Evolutionary conservation across 2,113 vertebrate species (phyloP).

Genomic region (Chaetodon trifascialis): DNA sequence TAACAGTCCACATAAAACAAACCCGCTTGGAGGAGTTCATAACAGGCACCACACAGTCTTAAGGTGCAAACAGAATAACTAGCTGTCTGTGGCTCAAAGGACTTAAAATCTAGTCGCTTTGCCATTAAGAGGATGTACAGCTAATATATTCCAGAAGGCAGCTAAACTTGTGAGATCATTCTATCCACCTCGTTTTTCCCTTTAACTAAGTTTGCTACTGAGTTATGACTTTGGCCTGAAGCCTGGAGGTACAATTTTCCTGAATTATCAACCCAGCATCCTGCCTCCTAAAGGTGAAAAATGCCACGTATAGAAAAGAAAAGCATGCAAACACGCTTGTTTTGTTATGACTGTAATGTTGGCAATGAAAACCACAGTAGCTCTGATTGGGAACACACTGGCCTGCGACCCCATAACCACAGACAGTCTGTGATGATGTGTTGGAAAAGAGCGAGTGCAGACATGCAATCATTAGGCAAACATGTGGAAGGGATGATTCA

Average conservation of each 20-base stretch:
- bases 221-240: slow-evolving; percentile 56
- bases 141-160: slow-evolving; percentile 76
- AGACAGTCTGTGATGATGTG: slow-evolving; percentile 71
- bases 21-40: slow-evolving; percentile 46
- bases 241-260: slow-evolving; percentile 38
- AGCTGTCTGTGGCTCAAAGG: slow-evolving; percentile 44
- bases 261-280: slow-evolving; percentile 29
- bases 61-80: slow-evolving; percentile 61
- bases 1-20: slow-evolving; percentile 72
- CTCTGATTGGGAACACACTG: slow-evolving; percentile 38
- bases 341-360: slow-evolving; percentile 21
- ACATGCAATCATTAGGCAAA: slow-evolving; percentile 80
- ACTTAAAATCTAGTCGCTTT: slow-evolving; percentile 36
- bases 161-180: slow-evolving; percentile 73
- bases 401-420: slow-evolving; percentile 65
- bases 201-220: slow-evolving; percentile 54
- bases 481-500: slow-evolving; percentile 82
- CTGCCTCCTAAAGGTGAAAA: slow-evolving; percentile 14
- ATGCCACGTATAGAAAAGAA: slow-evolving; percentile 22
- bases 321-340: background rate
- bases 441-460: slow-evolving; percentile 74
- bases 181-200: slow-evolving; percentile 38
- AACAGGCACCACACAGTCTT: slow-evolving; percentile 51
- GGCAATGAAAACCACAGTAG: slow-evolving; percentile 37
- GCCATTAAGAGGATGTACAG: slow-evolving; percentile 40